These are phyloP conservation scores for Parazoanthus swiftii DNA, from an alignment of 92 coral and sea anemone genomes.

Conservation along the genomic window DNA sequence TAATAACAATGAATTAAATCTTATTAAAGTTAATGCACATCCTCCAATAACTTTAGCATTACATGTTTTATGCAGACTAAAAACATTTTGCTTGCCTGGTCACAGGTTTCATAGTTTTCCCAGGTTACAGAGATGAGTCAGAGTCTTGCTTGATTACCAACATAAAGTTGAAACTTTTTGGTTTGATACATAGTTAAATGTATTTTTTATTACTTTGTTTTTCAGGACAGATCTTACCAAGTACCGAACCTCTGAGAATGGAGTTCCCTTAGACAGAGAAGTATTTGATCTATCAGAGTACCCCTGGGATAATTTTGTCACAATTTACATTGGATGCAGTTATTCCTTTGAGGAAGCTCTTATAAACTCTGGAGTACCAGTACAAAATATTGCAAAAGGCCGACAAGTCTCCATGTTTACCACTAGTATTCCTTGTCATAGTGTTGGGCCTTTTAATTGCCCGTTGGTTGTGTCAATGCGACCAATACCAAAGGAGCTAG, in stretches of 20 bases:
- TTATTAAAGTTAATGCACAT: too few species aligned
- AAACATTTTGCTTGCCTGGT: too few species aligned
- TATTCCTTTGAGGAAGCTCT: conserved; percentile 88
- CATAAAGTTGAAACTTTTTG: too few species aligned
- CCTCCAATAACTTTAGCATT: too few species aligned
- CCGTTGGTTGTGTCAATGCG: conserved; percentile 93
- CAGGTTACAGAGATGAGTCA: too few species aligned
- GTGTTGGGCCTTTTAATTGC: conserved; percentile 71
- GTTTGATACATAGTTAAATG: too few species aligned
- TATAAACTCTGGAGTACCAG: conserved; percentile 60
- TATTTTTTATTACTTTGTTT: not conserved
- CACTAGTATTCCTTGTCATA: conserved; percentile 70
- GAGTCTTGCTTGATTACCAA: too few species aligned
- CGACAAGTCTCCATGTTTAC: conserved; percentile 78
- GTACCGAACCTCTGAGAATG: conserved; percentile 61
- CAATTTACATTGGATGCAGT: conserved; percentile 93
- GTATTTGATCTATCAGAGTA: conserved; percentile 49
- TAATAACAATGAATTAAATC: too few species aligned
- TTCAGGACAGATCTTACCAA: conserved; percentile 65
- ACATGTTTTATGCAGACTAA: too few species aligned
- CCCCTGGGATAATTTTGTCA: conserved; percentile 75
- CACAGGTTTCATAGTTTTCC: too few species aligned
- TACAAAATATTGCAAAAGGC: conserved; percentile 51
- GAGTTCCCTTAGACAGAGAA: conserved; percentile 34
- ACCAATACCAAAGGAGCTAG: conserved; percentile 59